Evolutionary conservation across 2,797 vertebrate genomes (phyloP).

Genomic region (Parauchenoglanis ngamensis): DNA sequence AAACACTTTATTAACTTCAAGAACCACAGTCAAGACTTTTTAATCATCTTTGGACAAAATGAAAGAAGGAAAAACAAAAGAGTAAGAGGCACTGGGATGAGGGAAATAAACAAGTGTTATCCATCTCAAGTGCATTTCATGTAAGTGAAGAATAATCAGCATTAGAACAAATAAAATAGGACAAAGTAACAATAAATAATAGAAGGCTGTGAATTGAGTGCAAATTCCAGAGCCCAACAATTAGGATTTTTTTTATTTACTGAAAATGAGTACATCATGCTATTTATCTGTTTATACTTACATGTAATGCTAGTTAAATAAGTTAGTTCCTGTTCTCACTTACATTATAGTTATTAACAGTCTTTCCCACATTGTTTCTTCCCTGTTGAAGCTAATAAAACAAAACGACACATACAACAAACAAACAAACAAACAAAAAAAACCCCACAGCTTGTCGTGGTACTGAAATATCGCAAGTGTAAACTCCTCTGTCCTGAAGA

Average conservation of each 20-base stretch:
- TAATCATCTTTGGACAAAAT: conserved; percentile 73
- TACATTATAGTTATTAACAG: not conserved
- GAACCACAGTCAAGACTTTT: conserved; percentile 66
- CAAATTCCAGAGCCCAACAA: not conserved
- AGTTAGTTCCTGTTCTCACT: not conserved
- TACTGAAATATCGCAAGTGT: not conserved
- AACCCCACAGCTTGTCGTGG: not conserved
- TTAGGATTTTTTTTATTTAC: not conserved
- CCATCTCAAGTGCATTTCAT: conserved; percentile 26
- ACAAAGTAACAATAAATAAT: not conserved
- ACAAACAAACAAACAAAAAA: not conserved
- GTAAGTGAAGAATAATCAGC: not conserved
- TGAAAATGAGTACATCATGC: not conserved
- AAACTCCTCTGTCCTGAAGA: not conserved
- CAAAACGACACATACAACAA: too few relatives aligned
- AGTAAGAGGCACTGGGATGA: not conserved
- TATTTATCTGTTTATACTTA: not conserved
- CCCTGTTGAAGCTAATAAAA: not conserved
- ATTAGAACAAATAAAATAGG: not conserved
- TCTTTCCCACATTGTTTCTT: not conserved
- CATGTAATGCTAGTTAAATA: not conserved
- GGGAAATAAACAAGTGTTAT: conserved; percentile 54
- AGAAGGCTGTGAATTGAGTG: not conserved
- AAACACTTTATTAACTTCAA: conserved; percentile 76
- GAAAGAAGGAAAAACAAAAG: conserved; percentile 38